Conservation (phyloP, 1,140 invertebrate genomes). For the Brachionus asplanchnoidis region DNA sequence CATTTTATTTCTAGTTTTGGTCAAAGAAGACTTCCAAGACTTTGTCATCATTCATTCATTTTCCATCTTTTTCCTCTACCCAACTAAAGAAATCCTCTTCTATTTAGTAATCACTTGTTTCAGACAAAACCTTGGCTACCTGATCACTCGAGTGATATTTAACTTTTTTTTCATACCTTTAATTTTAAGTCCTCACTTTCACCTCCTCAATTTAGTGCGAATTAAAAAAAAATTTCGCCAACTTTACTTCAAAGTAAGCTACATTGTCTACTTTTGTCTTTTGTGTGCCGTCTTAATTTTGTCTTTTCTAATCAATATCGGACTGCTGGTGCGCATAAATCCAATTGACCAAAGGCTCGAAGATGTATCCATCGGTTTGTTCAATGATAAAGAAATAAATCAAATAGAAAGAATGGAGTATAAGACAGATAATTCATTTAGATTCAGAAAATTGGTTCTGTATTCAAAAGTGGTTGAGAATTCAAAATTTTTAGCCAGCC, state of each 20-base stretch:
- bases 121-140: not conserved
- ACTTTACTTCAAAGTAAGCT: not conserved
- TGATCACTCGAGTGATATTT: not conserved
- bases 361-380: not conserved
- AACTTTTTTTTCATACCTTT: conserved; percentile 9
- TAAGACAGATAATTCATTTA: not conserved
- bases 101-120: not conserved
- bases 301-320: not conserved
- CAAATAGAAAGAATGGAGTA: not conserved
- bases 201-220: not conserved
- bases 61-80: not conserved
- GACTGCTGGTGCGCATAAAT: not conserved
- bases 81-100: not conserved
- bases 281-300: not conserved
- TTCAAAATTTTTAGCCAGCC: not conserved
- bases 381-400: not conserved
- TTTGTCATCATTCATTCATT: not conserved
- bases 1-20: not conserved
- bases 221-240: not conserved
- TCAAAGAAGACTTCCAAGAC: not conserved
- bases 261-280: not conserved
- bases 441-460: not conserved
- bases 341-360: not conserved
- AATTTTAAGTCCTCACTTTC: not conserved
- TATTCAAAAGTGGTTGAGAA: not conserved